phyloP scores from a whole-genome alignment of 2,113 vertebrate species.

The Tiliqua scincoides region DNA sequence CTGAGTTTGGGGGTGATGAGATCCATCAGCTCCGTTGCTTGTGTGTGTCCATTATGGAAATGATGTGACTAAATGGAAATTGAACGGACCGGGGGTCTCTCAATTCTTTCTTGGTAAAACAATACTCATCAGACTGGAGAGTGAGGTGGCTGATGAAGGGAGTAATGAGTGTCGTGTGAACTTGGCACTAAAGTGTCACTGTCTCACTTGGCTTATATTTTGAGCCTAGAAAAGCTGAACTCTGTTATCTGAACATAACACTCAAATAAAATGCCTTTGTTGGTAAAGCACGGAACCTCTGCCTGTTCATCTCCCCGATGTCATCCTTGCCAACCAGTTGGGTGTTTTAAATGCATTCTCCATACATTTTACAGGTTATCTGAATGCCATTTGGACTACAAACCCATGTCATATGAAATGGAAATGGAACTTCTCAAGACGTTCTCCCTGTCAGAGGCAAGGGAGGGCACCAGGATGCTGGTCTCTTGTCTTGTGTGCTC shows the following conservation, averaged over 20 bases:
- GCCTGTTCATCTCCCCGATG: no score
- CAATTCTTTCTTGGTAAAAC: not conserved
- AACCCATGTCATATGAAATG: no score
- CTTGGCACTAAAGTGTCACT: not conserved
- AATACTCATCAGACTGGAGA: not conserved
- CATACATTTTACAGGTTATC: no score
- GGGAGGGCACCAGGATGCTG: no score
- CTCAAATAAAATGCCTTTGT: no score
- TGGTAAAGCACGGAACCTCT: no score
- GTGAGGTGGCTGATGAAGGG: not conserved
- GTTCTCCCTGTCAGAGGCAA: no score
- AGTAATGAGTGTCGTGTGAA: not conserved
- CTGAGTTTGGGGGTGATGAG: slow-evolving; percentile 27
- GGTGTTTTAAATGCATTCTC: no score
- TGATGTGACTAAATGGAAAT: slow-evolving; percentile 26
- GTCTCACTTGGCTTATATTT: not conserved
- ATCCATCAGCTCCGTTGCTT: slow-evolving; percentile 41
- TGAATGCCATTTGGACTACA: no score
- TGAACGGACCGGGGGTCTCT: not conserved
- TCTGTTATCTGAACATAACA: not conserved
- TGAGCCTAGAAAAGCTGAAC: not conserved
- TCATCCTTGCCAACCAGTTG: no score
- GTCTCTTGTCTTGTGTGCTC: no score
- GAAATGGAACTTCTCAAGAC: no score
- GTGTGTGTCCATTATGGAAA: slow-evolving; percentile 32